phyloP scores from a whole-genome alignment of 2,113 vertebrate species.

The Sebastes schlegelii region DNA sequence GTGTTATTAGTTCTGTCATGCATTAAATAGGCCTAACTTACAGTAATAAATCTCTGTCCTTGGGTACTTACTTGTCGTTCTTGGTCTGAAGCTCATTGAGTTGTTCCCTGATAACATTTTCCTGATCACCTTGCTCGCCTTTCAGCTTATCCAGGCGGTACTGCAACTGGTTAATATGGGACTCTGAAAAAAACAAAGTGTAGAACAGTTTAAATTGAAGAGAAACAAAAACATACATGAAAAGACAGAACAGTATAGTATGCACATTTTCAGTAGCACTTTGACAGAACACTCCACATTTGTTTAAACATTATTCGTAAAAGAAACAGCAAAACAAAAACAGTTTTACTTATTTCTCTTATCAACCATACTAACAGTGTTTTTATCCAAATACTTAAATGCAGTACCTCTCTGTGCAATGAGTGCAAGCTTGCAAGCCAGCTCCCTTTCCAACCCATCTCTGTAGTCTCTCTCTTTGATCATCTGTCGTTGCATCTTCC shows the following conservation, averaged over 20 bases:
- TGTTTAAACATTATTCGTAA: neutral
- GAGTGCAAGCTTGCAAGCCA: constrained; percentile 80
- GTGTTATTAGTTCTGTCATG: neutral
- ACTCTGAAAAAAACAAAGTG: constrained; percentile 77
- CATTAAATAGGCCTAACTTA: neutral
- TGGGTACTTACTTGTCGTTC: constrained; percentile 82
- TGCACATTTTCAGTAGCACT: neutral
- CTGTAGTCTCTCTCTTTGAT: constrained; percentile 85
- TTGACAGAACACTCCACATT: neutral
- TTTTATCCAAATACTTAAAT: neutral
- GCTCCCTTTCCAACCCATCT: constrained; percentile 88
- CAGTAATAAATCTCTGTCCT: neutral
- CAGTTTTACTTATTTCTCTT: neutral
- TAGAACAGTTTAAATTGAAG: neutral
- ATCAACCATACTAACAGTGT: neutral
- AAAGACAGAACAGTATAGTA: neutral
- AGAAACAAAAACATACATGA: neutral
- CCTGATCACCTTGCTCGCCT: constrained; percentile 81
- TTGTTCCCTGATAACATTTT: constrained; percentile 82
- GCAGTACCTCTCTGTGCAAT: constrained; percentile 87
- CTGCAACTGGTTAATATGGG: constrained; percentile 87
- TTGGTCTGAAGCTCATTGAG: constrained; percentile 86
- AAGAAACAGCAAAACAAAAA: neutral
- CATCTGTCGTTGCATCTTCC: constrained; percentile 87
- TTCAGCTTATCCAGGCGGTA: constrained; percentile 87